Evolutionary conservation across 2,888 invertebrate species (phyloP), one percentile per base, ranked within the genome.

Genomic region (Ecliptopera silaceata): DNA sequence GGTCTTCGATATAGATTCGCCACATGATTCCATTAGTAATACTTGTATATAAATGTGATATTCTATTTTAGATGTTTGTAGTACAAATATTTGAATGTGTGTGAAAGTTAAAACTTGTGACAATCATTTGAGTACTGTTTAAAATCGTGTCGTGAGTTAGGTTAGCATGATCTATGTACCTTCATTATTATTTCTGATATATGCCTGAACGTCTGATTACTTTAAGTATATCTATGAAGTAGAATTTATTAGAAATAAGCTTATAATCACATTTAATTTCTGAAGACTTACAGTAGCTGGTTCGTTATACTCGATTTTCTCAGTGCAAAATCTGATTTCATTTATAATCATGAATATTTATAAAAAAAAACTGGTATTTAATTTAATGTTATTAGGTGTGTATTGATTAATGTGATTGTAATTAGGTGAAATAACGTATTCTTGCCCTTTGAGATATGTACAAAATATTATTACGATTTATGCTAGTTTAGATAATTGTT

Each of bases 1-100:
- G 93, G 93, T 32, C 80, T 94, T 11, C 89, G 88, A 65, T 91
- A 89, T 82, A 86, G 94, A 56, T 91, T 92, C 58, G 79, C 88
- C 5, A 92, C 89, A 65, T 92, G 82, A 88, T 65, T 32, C n/a
- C 15, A 36, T 13, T 22, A n/a, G 29, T 2, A 49, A 2, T 18
- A 17, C 2, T 2, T 26, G 1, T 26, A 32, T 41, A 8, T 43
- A 32, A 56, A 56, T 63, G 64, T 66, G 58, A 61, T 63, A 56
- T 63, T 36, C 36, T 34, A 62, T 29, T 56, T 3, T 36, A 36
- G 10, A 59, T 54, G 52, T 66, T 56, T 62, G 49, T 61, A 65
- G 60, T 68, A 68, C 64, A 64, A 61, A 64, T 18, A 58, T 29
- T 56, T 47, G 18, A 22, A 52, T 47, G 38, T 38, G 56, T 65